Conservation (phyloP, 1,140 invertebrate species). For the Agrypnia vestita region DNA sequence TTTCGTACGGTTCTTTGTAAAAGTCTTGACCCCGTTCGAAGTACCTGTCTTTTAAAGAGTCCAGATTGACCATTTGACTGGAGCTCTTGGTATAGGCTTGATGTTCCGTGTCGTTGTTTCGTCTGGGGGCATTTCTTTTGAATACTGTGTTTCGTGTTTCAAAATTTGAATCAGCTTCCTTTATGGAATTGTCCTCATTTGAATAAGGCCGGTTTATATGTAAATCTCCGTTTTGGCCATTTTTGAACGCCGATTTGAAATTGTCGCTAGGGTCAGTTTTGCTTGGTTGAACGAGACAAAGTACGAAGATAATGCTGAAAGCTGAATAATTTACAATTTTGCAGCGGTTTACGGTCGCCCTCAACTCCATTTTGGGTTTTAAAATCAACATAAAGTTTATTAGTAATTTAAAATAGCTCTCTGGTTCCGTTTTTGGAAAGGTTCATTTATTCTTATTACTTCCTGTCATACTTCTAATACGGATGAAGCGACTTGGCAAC, state of each 20-base stretch:
- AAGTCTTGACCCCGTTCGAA: constrained; percentile 16
- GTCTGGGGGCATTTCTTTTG: not conserved
- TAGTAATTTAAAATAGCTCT: not conserved
- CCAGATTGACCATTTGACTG: constrained; percentile 25
- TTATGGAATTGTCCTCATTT: not conserved
- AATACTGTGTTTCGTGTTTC: not conserved
- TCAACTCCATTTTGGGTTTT: constrained; percentile 13
- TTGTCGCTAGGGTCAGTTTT: constrained; percentile 8
- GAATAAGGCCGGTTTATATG: not conserved
- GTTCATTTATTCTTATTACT: no score
- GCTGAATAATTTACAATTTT: not conserved
- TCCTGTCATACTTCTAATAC: no score
- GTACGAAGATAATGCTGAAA: not conserved
- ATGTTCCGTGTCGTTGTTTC: not conserved
- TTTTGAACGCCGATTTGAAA: not conserved
- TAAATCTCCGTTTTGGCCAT: not conserved
- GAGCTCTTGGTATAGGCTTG: constrained; percentile 17
- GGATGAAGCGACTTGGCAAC: no score
- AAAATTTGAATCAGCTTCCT: not conserved
- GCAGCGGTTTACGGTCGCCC: not conserved
- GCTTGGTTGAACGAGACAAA: not conserved
- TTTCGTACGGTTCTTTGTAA: constrained; percentile 26
- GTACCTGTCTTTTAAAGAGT: not conserved
- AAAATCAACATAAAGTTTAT: not conserved
- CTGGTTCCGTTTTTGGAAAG: no score